Base-by-base conservation (phyloP, 2,797 vertebrate species). In the Rhodeus uyekii region DNA sequence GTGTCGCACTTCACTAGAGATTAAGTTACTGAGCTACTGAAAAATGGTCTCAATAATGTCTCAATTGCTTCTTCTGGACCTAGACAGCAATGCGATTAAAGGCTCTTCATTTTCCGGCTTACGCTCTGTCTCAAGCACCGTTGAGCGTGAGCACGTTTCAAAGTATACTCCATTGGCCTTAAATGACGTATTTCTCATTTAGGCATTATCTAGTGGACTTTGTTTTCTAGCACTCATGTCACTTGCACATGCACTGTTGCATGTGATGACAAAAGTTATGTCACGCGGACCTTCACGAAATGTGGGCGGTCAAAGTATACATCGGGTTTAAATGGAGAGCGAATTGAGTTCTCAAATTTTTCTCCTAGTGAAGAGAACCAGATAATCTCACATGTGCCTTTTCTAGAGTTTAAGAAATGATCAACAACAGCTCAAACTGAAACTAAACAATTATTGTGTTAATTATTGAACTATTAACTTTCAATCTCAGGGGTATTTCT, bases 21-120 rank as follows among this genome's bases (percentile, higher is more conserved):
- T 48, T 34, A 60, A 63, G 13, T 77, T 46, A 64, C 39, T 34
- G 12, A 65, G 27, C 55, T n/a, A n/a, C 29, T 76, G 55, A 5
- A 76, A 58, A 22, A 39, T 13, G 27, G 18, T 46, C 39, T 44
- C 10, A 63, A 34, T 46, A 76, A 76, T 76, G 18, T 44, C 18
- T 63, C 27, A 7, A 5, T 63, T 44, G 10, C 22, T 76, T 63
- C 10, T 61, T 18, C 18, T 42, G 42, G 74, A 76, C 9, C 9
- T 29, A 75, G 53, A 60, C 36, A 60, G 36, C 12, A 14, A 76
- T 32, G 74, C 29, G 38, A 63, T 76, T 61, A 63, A 58, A 58
- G n/a, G 4, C 4, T 0, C 53, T 55, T 55, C 10, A 24, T 5
- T 8, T 50, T 50, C 3, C 19, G 1, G 0, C 7, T 50, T 22